phyloP scores from a whole-genome alignment of 2,888 invertebrate species.

The Abrostola triplasia region DNA sequence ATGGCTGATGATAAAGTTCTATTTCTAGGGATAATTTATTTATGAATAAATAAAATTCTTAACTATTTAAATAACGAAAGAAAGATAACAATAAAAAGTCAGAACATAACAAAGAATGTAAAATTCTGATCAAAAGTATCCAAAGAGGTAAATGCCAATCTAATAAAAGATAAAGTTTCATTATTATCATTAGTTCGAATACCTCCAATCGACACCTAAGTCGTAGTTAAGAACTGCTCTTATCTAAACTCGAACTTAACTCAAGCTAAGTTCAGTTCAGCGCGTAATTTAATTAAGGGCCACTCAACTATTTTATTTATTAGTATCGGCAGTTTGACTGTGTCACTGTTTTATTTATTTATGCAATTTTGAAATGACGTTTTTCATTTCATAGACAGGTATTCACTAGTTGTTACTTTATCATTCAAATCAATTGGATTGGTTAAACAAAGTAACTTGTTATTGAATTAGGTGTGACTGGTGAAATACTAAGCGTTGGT shows the following conservation, averaged over 20 bases:
- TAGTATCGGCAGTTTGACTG: slow-evolving; percentile 19
- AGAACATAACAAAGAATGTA: no score
- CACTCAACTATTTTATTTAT: slow-evolving; percentile 25
- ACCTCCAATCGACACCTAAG: slow-evolving; percentile 49
- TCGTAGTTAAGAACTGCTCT: slow-evolving; percentile 56
- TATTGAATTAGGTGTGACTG: no score
- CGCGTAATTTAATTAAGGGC: slow-evolving; percentile 59
- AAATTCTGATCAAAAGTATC: no score
- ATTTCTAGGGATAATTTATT: no score
- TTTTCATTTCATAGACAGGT: slow-evolving; percentile 1
- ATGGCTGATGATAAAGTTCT: no score
- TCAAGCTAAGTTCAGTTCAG: slow-evolving; percentile 55
- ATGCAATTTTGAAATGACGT: not conserved
- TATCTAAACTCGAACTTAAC: slow-evolving; percentile 62
- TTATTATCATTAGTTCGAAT: slow-evolving; percentile 51
- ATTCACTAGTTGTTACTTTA: not conserved
- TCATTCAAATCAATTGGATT: not conserved
- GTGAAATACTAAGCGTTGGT: no score
- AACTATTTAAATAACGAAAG: no score
- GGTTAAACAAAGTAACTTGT: no score
- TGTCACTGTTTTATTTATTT: not conserved
- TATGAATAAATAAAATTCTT: no score
- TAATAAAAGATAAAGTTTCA: no score
- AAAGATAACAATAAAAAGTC: no score
- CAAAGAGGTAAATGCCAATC: no score